Evolutionary conservation across 1,140 invertebrate genomes (phyloP).

Genomic region (Hyles euphorbiae): DNA sequence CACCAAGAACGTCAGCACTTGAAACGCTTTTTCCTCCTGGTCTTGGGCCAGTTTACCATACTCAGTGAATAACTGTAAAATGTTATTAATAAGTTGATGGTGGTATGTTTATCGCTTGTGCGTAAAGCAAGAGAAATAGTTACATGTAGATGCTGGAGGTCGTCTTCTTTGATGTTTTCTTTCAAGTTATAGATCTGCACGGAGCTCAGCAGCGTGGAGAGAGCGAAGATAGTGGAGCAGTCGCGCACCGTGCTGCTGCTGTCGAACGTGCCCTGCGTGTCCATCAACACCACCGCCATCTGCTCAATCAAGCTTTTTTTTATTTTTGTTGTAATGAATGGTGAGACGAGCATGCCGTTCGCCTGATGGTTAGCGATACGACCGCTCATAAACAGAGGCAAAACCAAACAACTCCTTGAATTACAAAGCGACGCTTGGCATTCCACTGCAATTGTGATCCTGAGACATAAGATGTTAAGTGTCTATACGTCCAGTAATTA

Average conservation of each 20-base stretch:
- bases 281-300: slow-evolving; percentile 91
- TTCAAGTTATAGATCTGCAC: slow-evolving; percentile 95
- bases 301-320: slow-evolving; percentile 25
- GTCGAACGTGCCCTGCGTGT: slow-evolving; percentile 97
- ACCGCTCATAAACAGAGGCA: too few relatives aligned
- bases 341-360: too few relatives aligned
- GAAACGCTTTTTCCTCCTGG: slow-evolving; percentile 90
- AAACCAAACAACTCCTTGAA: too few relatives aligned
- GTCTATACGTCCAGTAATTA: too few relatives aligned
- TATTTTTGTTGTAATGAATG: not conserved
- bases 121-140: not conserved
- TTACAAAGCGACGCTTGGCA: too few relatives aligned
- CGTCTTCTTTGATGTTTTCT: slow-evolving; percentile 95
- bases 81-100: not conserved
- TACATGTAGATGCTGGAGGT: slow-evolving; percentile 92
- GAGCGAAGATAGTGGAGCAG: slow-evolving; percentile 94
- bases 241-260: slow-evolving; percentile 94
- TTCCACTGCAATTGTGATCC: too few relatives aligned
- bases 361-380: too few relatives aligned
- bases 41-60: slow-evolving; percentile 94
- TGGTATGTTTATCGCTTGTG: too few relatives aligned
- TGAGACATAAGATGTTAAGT: too few relatives aligned
- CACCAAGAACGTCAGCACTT: slow-evolving; percentile 93
- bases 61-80: slow-evolving; percentile 89
- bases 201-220: slow-evolving; percentile 94